These are phyloP conservation scores for Tribolium freemani DNA, from an alignment of 2,888 invertebrate species.

Conservation along the genomic window DNA sequence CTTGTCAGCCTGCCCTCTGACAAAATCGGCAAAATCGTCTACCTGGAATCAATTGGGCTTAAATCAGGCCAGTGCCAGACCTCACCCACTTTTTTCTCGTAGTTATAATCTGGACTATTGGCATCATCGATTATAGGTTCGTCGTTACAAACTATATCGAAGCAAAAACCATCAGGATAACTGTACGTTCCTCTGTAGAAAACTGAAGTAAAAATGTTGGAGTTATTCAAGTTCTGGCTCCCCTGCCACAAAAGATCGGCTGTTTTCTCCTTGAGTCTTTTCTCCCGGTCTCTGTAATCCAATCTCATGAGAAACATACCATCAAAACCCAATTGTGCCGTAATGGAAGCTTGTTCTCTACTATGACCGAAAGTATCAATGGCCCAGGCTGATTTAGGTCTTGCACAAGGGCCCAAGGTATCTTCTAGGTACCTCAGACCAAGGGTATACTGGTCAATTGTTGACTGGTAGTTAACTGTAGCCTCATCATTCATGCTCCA, in stretches of 20 bases:
- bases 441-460: slow-evolving; percentile 79
- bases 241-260: slow-evolving; percentile 81
- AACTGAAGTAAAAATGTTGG: slow-evolving; percentile 46
- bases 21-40: slow-evolving; percentile 56
- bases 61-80: background rate
- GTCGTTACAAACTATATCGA: slow-evolving; percentile 67
- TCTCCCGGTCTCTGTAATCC: slow-evolving; percentile 76
- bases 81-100: slow-evolving; percentile 56
- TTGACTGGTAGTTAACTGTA: slow-evolving; percentile 76
- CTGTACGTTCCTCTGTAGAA: slow-evolving; percentile 66
- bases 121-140: slow-evolving; percentile 72
- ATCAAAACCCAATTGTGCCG: slow-evolving; percentile 79
- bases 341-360: slow-evolving; percentile 75
- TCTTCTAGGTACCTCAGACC: slow-evolving; percentile 78
- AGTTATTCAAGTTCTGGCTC: slow-evolving; percentile 68
- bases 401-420: slow-evolving; percentile 79
- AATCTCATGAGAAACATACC: slow-evolving; percentile 79
- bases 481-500: slow-evolving; percentile 77
- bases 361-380: slow-evolving; percentile 89
- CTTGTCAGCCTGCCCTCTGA: slow-evolving; percentile 58
- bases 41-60: background rate
- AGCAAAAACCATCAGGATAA: slow-evolving; percentile 74
- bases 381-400: slow-evolving; percentile 85
- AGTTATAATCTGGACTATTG: slow-evolving; percentile 71
- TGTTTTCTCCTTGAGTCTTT: slow-evolving; percentile 72